phyloP scores from a whole-genome alignment of 2,797 vertebrate genomes.

The Syncerus caffer region DNA sequence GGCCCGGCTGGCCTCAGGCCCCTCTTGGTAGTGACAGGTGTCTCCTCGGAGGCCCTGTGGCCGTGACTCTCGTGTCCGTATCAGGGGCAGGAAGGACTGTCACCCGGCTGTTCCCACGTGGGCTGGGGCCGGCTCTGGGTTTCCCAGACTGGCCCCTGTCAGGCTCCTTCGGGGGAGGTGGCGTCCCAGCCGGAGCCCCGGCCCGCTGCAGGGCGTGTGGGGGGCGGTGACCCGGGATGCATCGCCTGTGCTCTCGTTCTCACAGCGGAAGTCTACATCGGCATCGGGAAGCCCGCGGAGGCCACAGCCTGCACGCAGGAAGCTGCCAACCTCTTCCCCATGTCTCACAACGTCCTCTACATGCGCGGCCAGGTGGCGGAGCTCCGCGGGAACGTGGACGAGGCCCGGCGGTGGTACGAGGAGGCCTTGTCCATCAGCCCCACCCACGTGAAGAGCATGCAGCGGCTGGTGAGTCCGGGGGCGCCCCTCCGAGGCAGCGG shows the following conservation, averaged over 20 bases:
- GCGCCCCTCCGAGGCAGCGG: not conserved
- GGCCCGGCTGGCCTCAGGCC: not conserved
- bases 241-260: constrained; percentile 1
- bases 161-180: not conserved
- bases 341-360: constrained; percentile 97
- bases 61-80: not conserved
- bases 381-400: constrained; percentile 93
- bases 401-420: constrained; percentile 98
- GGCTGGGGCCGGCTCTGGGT: not conserved
- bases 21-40: not conserved
- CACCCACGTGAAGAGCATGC: constrained; percentile 98
- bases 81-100: not conserved
- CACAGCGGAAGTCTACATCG: constrained; percentile 96
- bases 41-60: not conserved
- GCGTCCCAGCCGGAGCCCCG: not conserved
- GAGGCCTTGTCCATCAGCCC: constrained; percentile 98
- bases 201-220: not conserved
- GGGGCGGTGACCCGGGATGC: not conserved
- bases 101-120: not conserved
- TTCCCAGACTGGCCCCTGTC: not conserved
- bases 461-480: constrained; percentile 92
- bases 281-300: constrained; percentile 95
- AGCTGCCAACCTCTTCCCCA: constrained; percentile 95
- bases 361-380: constrained; percentile 97
- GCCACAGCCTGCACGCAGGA: constrained; percentile 97